phyloP scores from a whole-genome alignment of 37 sponge, comb jelly and placozoan species.

The Chondrilla cf. caribensis region DNA sequence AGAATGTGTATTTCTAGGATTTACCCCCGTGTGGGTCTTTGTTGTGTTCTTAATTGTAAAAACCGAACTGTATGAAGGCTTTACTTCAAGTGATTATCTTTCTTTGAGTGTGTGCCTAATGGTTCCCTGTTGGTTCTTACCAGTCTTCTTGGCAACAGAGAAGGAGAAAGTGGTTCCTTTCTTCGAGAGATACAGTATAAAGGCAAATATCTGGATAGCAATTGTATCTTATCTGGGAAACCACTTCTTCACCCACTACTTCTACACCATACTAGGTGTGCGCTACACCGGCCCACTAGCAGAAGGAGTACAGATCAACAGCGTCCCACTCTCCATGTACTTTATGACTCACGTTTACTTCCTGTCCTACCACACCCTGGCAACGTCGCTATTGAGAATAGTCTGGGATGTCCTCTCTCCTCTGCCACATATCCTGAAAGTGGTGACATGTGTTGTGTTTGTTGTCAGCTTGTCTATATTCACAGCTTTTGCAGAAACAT shows the following conservation, averaged over 20 bases:
- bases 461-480: slow-evolving; percentile 16
- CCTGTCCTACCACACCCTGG: slow-evolving; percentile 46
- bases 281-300: slow-evolving; percentile 57
- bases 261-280: slow-evolving; percentile 57
- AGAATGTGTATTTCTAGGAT: slow-evolving; percentile 38
- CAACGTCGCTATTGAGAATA: slow-evolving; percentile 19
- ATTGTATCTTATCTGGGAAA: slow-evolving; percentile 50
- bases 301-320: slow-evolving; percentile 35
- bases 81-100: slow-evolving; percentile 48
- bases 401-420: not conserved
- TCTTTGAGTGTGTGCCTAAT: slow-evolving; percentile 2
- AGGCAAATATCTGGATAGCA: slow-evolving; percentile 55
- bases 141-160: slow-evolving; percentile 27
- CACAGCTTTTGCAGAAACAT: slow-evolving; percentile 57
- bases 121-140: slow-evolving; percentile 32
- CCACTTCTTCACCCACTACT: slow-evolving; percentile 71
- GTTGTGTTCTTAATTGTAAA: slow-evolving; percentile 40
- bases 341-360: slow-evolving; percentile 67
- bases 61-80: slow-evolving; percentile 30
- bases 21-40: slow-evolving; percentile 48
- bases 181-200: slow-evolving; percentile 36
- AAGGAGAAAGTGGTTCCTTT: slow-evolving; percentile 36
- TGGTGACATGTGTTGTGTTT: not conserved
- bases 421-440: not conserved
- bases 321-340: slow-evolving; percentile 55